Evolutionary conservation across 2,113 vertebrate genomes (phyloP), one percentile per base, ranked within the genome.

Genomic region (Mesitornis unicolor): DNA sequence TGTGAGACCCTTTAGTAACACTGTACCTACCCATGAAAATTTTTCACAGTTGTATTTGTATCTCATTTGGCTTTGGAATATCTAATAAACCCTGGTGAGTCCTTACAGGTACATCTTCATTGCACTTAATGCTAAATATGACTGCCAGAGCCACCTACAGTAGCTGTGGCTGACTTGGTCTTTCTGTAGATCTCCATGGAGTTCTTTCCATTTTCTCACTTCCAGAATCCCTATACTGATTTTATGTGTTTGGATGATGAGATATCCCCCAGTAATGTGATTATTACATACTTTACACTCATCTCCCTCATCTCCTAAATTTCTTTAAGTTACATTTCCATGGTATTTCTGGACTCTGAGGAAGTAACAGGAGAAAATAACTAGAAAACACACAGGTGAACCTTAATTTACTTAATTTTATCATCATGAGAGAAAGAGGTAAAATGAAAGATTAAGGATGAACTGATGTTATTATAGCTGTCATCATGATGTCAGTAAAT

Each of bases 271-370:
- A 76, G 22, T 4, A 69, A n/a, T 14, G 6, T 20, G 18, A 16
- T 48, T 78, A 22, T 50, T 74, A 13, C 3, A 28, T 17, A 87
- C 21, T 50, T 92, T 67, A 16, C 9, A n/a, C 10, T 2, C 2
- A 1, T 3, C 1, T 1, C 1, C 1, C 8, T 24, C 10, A 4
- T 67, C n/a, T n/a, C n/a, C n/a, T 25, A 57, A 60, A 59, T 54
- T 47, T 26, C 16, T 36, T 82, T 60, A 60, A 84, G n/a, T 7
- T 76, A 10, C 6, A 14, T 77, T 83, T 74, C 24, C n/a, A 7
- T 53, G 31, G 14, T 4, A 2, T 45, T 82, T 87, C 33, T 82
- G 29, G 47, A 26, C 3, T 82, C 19, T 43, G 29, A 86, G 25
- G 5, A 10, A 33, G 11, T 35, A 61, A 43, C 4, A 40, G 31